phyloP scores from a whole-genome alignment of 2,888 invertebrate genomes.

The Agrotis segetum region DNA sequence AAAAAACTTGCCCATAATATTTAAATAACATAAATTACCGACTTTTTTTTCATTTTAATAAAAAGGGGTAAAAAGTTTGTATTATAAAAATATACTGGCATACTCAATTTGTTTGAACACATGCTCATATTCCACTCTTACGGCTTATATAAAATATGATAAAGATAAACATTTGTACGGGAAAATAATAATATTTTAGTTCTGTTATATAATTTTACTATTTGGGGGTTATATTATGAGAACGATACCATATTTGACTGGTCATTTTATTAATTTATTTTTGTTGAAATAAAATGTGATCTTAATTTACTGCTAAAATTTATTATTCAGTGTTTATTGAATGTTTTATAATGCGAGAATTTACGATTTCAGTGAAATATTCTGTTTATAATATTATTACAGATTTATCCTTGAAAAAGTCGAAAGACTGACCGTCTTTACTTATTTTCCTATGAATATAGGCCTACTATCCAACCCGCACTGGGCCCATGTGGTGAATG shows the following conservation, averaged over 20 bases:
- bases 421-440: no score
- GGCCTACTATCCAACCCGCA: no score
- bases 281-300: neutral
- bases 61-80: neutral
- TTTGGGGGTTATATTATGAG: neutral
- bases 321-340: neutral
- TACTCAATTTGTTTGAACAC: neutral
- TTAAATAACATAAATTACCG: no score
- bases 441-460: no score
- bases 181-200: no score
- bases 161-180: neutral
- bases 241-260: no score
- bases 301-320: neutral
- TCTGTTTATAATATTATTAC: neutral
- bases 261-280: no score
- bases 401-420: neutral
- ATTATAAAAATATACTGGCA: neutral
- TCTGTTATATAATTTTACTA: no score
- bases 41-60: neutral
- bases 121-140: neutral
- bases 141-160: neutral
- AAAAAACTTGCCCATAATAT: no score
- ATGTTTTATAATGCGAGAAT: neutral
- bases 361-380: no score
- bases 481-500: no score